A percentile compares a stretch with the other conserved stretches of the same genome.
phyloP scores from a whole-genome alignment of 2,113 vertebrate species.

The Morphnarchus princeps region DNA sequence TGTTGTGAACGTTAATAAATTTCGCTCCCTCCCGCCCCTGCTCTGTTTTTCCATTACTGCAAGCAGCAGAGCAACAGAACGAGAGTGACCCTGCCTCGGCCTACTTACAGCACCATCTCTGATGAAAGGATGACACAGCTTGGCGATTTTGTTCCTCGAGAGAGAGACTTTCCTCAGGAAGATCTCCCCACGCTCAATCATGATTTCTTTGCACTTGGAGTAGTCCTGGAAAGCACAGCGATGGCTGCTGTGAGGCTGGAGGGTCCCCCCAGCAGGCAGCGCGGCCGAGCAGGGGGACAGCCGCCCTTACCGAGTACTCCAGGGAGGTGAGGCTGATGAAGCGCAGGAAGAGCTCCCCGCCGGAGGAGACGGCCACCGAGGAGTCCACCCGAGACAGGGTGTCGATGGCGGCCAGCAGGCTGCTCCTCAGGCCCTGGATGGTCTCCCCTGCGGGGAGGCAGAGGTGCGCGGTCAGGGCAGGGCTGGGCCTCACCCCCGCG shows the following conservation, averaged over 20 bases:
- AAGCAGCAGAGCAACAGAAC: neutral
- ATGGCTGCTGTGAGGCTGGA: accelerated
- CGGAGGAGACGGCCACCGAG: constrained; percentile 92
- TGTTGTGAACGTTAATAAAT: neutral
- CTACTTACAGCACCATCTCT: constrained; percentile 92
- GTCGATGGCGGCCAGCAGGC: constrained; percentile 84
- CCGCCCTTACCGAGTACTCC: constrained; percentile 82
- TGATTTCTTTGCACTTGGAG: constrained; percentile 93
- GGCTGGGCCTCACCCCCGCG: neutral
- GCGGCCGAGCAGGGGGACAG: accelerated
- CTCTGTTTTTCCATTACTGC: too few species aligned
- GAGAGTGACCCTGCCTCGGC: accelerated
- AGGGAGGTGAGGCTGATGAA: constrained; percentile 95
- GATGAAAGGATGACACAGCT: constrained; percentile 95
- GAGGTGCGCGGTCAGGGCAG: neutral
- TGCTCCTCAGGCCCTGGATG: constrained; percentile 89
- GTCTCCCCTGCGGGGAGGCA: constrained; percentile 81
- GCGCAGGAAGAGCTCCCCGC: constrained; percentile 94
- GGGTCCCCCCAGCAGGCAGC: neutral
- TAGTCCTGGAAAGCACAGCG: constrained; percentile 75
- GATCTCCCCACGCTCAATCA: constrained; percentile 94
- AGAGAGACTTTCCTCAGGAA: constrained; percentile 89
- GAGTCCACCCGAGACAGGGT: constrained; percentile 87
- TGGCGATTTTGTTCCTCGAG: constrained; percentile 89
- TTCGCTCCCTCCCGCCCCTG: neutral